Evolutionary conservation across 2,113 vertebrate genomes (phyloP).

Genomic region (Cynocephalus volans): DNA sequence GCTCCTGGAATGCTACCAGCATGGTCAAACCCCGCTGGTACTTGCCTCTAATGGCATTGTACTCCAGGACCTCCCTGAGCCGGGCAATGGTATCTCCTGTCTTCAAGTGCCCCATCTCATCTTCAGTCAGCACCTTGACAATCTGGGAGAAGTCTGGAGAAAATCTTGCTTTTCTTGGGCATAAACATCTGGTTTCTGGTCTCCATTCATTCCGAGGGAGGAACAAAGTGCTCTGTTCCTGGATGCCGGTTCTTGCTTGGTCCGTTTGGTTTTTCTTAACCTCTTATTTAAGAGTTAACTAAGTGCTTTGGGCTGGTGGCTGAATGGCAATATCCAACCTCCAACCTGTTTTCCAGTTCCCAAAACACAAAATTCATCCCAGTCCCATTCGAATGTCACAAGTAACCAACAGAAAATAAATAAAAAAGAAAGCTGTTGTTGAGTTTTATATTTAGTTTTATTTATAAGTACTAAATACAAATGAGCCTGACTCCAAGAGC

Average conservation of each 20-base stretch:
- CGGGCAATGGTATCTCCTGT: too few species aligned
- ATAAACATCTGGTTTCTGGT: too few species aligned
- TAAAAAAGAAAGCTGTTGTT: background rate
- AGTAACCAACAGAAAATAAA: background rate
- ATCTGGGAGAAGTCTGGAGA: too few species aligned
- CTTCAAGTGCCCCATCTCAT: too few species aligned
- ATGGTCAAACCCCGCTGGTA: too few species aligned
- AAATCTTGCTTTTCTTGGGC: too few species aligned
- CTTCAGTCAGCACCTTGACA: too few species aligned
- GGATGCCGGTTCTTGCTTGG: background rate
- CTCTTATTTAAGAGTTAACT: conserved; percentile 9
- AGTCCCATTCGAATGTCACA: background rate
- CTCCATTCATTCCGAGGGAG: too few species aligned
- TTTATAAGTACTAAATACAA: conserved; percentile 27
- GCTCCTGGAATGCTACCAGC: too few species aligned
- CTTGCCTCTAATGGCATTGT: too few species aligned
- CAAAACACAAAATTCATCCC: background rate
- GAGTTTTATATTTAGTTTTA: conserved; percentile 18
- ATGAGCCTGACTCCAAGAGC: conserved; percentile 17
- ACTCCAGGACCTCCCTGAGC: too few species aligned
- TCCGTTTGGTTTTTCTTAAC: background rate
- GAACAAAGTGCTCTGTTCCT: too few species aligned
- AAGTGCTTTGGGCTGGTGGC: background rate
- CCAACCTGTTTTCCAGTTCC: background rate
- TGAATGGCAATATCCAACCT: background rate